Conservation (phyloP, 2,113 vertebrate genomes). For the Malurus alboscapulatus region DNA sequence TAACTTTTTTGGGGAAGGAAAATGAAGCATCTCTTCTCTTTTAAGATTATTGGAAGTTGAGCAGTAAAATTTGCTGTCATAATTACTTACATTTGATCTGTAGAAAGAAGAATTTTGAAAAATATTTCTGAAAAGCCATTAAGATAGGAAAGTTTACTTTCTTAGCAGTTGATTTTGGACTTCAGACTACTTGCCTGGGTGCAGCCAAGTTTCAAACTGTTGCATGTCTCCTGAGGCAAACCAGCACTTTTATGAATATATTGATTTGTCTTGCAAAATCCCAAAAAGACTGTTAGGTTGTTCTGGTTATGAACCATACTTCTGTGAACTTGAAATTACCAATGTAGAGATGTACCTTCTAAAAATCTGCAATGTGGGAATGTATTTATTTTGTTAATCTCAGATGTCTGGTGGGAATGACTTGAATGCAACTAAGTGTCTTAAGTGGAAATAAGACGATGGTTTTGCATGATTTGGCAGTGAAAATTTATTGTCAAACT, state of each 20-base stretch:
- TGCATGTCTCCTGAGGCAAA: background rate
- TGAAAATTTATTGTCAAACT: background rate
- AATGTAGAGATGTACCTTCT: background rate
- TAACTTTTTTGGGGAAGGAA: background rate
- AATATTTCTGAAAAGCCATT: background rate
- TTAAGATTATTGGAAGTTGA: background rate
- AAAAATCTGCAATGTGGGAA: background rate
- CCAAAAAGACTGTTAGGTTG: background rate
- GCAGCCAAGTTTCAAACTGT: background rate
- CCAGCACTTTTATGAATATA: background rate
- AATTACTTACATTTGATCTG: background rate
- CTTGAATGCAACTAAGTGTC: background rate
- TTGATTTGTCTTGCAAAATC: background rate
- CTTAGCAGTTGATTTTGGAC: background rate
- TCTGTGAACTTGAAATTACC: background rate
- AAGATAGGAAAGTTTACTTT: background rate
- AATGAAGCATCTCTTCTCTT: background rate
- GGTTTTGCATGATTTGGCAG: background rate
- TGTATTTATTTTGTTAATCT: background rate
- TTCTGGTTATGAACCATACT: background rate
- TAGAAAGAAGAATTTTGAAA: background rate
- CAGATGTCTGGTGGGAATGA: background rate
- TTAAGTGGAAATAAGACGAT: background rate
- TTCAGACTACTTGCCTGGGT: background rate
- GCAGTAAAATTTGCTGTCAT: background rate